Conservation (phyloP, 37 sponge, comb jelly and placozoan genomes). For the Diacarnus erythraeanus region DNA sequence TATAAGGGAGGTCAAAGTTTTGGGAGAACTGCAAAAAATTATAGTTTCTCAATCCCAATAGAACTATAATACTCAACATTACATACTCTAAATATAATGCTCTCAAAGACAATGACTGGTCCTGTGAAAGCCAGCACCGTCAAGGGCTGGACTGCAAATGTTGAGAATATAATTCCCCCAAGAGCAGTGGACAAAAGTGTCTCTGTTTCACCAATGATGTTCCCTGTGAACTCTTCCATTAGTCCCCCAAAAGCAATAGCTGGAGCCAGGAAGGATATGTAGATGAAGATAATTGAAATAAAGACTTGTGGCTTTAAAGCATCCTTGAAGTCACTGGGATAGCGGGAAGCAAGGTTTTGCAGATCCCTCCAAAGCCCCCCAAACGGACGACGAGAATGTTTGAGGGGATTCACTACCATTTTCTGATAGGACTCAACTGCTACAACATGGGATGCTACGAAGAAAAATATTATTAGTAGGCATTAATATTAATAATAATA, state of each 20-base stretch:
- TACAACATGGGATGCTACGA: neutral
- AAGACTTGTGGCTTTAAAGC: constrained; percentile 54
- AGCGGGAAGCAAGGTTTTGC: constrained; percentile 39
- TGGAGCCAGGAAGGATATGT: constrained; percentile 75
- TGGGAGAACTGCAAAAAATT: constrained; percentile 18
- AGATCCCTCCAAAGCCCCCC: constrained; percentile 45
- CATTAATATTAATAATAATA: constrained; percentile 1
- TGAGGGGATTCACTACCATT: constrained; percentile 18
- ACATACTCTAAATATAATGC: constrained; percentile 55
- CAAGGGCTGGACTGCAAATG: constrained; percentile 75
- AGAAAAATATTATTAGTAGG: neutral
- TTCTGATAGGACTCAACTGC: neutral
- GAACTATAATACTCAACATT: neutral
- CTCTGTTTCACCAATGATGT: constrained; percentile 72
- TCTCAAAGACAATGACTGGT: constrained; percentile 82
- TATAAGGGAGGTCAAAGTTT: constrained; percentile 36
- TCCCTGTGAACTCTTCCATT: constrained; percentile 67
- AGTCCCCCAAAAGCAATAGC: constrained; percentile 88
- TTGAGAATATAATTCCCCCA: constrained; percentile 49
- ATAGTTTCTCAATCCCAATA: neutral
- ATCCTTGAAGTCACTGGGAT: constrained; percentile 67
- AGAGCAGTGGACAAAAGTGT: constrained; percentile 66
- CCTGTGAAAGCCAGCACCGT: constrained; percentile 80
- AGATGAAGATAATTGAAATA: constrained; percentile 66
- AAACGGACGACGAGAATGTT: constrained; percentile 26